phyloP scores from a whole-genome alignment of 2,113 vertebrate species.

The Platanista minor region DNA sequence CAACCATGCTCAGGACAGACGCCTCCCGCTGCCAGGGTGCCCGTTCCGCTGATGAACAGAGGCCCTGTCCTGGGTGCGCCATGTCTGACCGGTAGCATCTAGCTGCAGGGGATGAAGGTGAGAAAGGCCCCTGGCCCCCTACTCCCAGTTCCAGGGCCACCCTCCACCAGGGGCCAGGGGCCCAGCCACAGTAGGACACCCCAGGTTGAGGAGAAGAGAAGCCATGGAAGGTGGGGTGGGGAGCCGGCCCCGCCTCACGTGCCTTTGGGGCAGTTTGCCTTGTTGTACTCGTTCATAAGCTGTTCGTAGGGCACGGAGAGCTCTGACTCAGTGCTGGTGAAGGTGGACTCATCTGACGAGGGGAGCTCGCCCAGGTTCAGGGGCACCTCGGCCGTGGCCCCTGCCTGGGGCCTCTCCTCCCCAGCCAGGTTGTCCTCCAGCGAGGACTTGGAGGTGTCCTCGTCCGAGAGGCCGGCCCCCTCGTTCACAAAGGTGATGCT shows the following conservation, averaged over 20 bases:
- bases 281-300: constrained; percentile 92
- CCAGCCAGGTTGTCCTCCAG: constrained; percentile 89
- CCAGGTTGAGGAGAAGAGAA: background rate
- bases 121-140: constrained; percentile 46
- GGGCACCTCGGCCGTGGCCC: constrained; percentile 65
- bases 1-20: background rate
- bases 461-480: constrained; percentile 80
- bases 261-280: constrained; percentile 85
- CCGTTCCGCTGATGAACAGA: background rate
- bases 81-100: background rate
- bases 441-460: constrained; percentile 90
- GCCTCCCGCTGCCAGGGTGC: background rate
- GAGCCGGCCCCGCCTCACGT: constrained; percentile 74
- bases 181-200: background rate
- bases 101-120: constrained; percentile 22
- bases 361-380: constrained; percentile 82
- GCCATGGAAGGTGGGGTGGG: background rate
- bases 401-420: constrained; percentile 74
- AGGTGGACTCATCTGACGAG: constrained; percentile 89
- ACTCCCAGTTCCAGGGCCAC: constrained; percentile 22
- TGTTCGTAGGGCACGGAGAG: constrained; percentile 91
- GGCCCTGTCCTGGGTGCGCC: background rate
- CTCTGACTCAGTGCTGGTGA: constrained; percentile 88
- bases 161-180: background rate
- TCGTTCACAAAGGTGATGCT: constrained; percentile 90